Base-by-base conservation (phyloP, 2,888 invertebrate species). In the Lobophora halterata region DNA sequence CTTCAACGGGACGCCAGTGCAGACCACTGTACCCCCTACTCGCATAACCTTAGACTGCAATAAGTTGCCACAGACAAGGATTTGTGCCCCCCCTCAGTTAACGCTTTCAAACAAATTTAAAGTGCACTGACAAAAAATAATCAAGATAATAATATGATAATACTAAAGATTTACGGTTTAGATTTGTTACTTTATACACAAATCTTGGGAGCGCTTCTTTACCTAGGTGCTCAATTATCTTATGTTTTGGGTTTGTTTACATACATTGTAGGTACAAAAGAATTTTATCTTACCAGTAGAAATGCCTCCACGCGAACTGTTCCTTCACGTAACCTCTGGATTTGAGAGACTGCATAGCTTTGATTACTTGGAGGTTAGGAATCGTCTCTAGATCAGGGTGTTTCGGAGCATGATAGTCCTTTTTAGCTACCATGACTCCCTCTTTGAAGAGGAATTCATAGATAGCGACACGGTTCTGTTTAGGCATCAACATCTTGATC, bases 271-370 rank as follows among this genome's bases (percentile, higher is more conserved):
- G 2, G 3, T n/a, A 7, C 1, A 8, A 27, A 16, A 21, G 5
- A 5, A 2, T 6, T 29, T 13, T 6, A 23, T 65, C 83, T 77
- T 79, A 92, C 98, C 99, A 99, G 82, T 99, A 99, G 71, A 96
- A 99, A 81, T 99, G 99, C 68, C 99, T 93, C 99, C 99, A 99
- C 2, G 99, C 98, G 83, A 99, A 99, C 87, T 99, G 99, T 90
- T 99, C 99, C 80, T 95, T 97, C n/a, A 99, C 99, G 70, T 93
- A 95, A 43, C 98, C 99, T 77, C 95, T 92, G 2, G 99, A 99
- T 86, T 98, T 98, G 58, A 99, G 88, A 4, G 97, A 97, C 89
- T 97, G 96, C 90, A 98, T 91, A 56, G 98, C 97, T 88, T 99
- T 99, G 76, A 99, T 99, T 38, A 99, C 99, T 89, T 99, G 96